Conservation (phyloP, 2,797 vertebrate genomes). For the Balearica regulorum region DNA sequence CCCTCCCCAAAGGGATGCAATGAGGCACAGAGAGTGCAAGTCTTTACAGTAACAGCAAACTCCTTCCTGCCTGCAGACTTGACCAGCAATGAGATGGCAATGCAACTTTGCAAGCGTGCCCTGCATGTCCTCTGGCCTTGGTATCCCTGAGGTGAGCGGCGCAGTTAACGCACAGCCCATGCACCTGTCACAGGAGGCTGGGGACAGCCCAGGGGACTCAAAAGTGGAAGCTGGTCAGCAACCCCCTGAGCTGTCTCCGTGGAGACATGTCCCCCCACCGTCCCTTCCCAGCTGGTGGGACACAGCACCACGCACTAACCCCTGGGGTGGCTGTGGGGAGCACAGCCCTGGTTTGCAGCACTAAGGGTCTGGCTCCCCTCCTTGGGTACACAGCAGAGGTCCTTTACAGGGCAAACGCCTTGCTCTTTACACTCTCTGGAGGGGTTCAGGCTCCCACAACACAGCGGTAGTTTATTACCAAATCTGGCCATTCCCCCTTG, state of each 20-base stretch:
- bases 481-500: background rate
- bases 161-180: background rate
- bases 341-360: background rate
- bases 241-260: background rate
- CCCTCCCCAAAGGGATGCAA: background rate
- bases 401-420: background rate
- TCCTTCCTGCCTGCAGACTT: background rate
- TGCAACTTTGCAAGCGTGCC: background rate
- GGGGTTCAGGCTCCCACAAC: background rate
- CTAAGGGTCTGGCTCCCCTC: background rate
- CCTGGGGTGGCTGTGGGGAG: background rate
- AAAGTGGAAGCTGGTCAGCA: background rate
- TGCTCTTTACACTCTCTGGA: background rate
- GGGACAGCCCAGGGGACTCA: background rate
- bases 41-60: conserved; percentile 20
- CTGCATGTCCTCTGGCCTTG: background rate
- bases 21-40: background rate
- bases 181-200: background rate
- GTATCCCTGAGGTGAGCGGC: background rate
- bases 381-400: background rate
- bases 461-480: background rate
- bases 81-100: background rate
- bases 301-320: background rate
- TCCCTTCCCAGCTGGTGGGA: background rate
- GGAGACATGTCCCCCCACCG: background rate